Conservation (phyloP, 2,113 vertebrate species). For the Hippocampus zosterae region DNA sequence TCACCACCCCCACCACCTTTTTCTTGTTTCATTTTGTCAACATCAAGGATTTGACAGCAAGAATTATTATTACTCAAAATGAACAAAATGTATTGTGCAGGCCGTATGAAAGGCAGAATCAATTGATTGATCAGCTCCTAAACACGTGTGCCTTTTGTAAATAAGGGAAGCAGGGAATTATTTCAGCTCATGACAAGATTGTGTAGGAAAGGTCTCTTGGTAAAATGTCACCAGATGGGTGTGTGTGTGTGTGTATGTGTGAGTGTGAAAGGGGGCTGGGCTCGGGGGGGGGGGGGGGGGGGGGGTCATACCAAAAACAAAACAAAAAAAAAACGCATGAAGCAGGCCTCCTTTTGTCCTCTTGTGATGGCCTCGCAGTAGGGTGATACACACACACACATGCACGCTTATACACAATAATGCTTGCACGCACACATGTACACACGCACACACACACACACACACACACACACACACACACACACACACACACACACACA, state of each 20-base stretch:
- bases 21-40: background rate
- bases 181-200: background rate
- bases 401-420: too few species aligned
- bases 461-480: background rate
- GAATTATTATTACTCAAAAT: background rate
- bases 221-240: slow-evolving; percentile 71
- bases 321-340: slow-evolving; percentile 21
- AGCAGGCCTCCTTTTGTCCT: slow-evolving; percentile 71
- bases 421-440: background rate
- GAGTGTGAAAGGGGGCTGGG: slow-evolving; percentile 6
- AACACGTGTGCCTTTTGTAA: background rate
- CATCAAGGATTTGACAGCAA: background rate
- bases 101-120: background rate
- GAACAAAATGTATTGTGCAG: too few species aligned
- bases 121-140: background rate
- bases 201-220: slow-evolving; percentile 46
- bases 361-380: slow-evolving; percentile 62
- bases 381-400: slow-evolving; percentile 35
- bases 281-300: too few species aligned
- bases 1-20: too few species aligned
- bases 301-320: slow-evolving; percentile 33
- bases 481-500: background rate
- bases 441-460: background rate
- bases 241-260: slow-evolving; percentile 49
- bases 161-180: background rate